These are phyloP conservation scores for Mimachlamys varia DNA, from an alignment of 2,888 invertebrate genomes.

Conservation along the genomic window DNA sequence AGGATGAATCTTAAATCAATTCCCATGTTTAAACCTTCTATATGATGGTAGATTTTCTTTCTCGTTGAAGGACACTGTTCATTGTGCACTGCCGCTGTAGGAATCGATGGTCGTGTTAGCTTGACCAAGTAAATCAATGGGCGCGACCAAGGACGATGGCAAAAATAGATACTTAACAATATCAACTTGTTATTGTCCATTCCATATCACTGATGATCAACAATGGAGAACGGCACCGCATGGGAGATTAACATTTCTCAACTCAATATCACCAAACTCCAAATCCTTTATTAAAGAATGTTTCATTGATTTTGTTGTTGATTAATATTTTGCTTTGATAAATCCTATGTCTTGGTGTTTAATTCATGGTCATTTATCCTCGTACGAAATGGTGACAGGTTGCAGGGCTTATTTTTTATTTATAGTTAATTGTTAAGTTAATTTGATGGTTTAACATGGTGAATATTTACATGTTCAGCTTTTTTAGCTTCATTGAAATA, in stretches of 20 bases:
- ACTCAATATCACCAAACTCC: neutral
- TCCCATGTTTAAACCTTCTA: slow-evolving; percentile 18
- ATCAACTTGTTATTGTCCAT: slow-evolving; percentile 29
- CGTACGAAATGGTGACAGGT: neutral
- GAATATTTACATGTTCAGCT: neutral
- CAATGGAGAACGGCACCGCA: neutral
- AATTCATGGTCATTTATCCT: neutral
- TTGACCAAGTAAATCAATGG: slow-evolving; percentile 33
- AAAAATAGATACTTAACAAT: neutral
- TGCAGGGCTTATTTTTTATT: neutral
- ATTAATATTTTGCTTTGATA: neutral
- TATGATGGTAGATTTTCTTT: slow-evolving; percentile 31
- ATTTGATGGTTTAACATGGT: neutral
- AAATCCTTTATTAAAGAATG: neutral
- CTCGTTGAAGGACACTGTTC: neutral
- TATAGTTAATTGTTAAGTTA: no score
- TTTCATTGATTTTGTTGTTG: neutral
- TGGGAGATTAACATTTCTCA: neutral
- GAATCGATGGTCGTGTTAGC: slow-evolving; percentile 36
- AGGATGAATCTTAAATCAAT: slow-evolving; percentile 15
- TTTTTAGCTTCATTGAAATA: neutral
- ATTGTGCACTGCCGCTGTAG: neutral
- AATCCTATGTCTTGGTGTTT: neutral
- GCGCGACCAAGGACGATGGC: slow-evolving; percentile 8
- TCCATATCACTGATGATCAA: neutral